Percentiles rank a stretch among this genome's conserved stretches.
phyloP scores from a whole-genome alignment of 2,113 vertebrate genomes.

The Protomyctophum bolini region DNA sequence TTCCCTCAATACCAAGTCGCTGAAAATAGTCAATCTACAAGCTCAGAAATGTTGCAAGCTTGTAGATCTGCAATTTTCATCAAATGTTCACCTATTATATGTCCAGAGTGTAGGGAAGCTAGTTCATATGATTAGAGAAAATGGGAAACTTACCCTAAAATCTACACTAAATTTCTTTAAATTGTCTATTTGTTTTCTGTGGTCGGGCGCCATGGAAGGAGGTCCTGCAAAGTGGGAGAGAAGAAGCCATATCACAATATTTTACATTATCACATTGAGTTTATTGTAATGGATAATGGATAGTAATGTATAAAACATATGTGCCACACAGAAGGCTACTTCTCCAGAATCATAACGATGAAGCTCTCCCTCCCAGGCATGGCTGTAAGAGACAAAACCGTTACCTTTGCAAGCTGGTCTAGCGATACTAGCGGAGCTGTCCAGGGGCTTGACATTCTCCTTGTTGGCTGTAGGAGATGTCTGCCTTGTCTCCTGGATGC shows the following conservation, averaged over 20 bases:
- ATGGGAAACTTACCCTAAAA: constrained; percentile 90
- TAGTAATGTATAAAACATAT: neutral
- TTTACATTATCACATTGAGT: neutral
- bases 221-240: constrained; percentile 77
- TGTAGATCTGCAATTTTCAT: too few species aligned
- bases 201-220: constrained; percentile 89
- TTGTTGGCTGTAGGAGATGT: constrained; percentile 90
- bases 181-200: constrained; percentile 98
- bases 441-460: constrained; percentile 90
- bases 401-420: constrained; percentile 94
- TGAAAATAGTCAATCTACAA: too few species aligned
- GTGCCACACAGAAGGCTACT: neutral
- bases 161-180: constrained; percentile 99
- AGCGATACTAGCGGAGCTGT: constrained; percentile 85
- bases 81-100: too few species aligned
- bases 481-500: constrained; percentile 92
- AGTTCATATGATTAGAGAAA: neutral
- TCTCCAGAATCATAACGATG: neutral
- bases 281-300: neutral
- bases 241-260: neutral
- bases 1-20: too few species aligned
- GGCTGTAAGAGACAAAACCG: constrained; percentile 4
- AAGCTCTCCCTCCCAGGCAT: neutral
- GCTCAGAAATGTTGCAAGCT: too few species aligned
- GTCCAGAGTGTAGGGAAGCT: too few species aligned